Evolutionary conservation across 2,797 vertebrate genomes (phyloP), one percentile per base, ranked within the genome.

Genomic region (Pseudomugil gertrudae): DNA sequence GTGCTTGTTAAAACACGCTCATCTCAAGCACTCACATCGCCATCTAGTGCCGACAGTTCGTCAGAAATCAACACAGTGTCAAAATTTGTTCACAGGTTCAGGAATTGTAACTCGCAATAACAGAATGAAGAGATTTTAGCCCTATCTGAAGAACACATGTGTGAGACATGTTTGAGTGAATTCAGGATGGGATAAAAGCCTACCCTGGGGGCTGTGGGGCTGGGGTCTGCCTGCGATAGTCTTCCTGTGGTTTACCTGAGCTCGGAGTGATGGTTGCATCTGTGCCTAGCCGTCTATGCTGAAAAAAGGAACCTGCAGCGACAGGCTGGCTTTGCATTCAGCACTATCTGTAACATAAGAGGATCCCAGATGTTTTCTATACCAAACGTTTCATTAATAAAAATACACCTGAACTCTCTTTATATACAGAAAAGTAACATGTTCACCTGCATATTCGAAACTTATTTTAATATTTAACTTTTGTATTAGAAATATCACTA

Each of bases 401-500:
- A 93, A 93, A 93, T 92, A 94, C 93, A 92, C 90, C 87, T 93
- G 92, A 89, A 79, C 85, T 90, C 93, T 93, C 93, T 93, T 87
- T 90, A 87, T 93, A 86, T 95, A 93, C 93, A 93, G 84, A 89
- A 92, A 88, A 83, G 61, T 90, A 88, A 94, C 92, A 89, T 89
- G 57, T 87, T 91, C 94, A 93, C 87, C 89, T 91, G 92, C 92
- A 93, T 95, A 95, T 94, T 95, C 92, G 95, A 95, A 92, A 92
- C 87, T 90, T 74, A 57, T 93, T 95, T 96, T 91, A 91, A 91
- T 92, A 95, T 95, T 94, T 94, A 89, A 89, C 87, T 93, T 93
- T 90, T 94, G 93, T 94, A 94, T 95, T 95, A 96, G 95, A 96
- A 96, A 95, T 94, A 94, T 81, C 92, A 94, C 91, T 95, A 91